phyloP scores from a whole-genome alignment of 1,140 invertebrate species.

The Steinernema feltiae region DNA sequence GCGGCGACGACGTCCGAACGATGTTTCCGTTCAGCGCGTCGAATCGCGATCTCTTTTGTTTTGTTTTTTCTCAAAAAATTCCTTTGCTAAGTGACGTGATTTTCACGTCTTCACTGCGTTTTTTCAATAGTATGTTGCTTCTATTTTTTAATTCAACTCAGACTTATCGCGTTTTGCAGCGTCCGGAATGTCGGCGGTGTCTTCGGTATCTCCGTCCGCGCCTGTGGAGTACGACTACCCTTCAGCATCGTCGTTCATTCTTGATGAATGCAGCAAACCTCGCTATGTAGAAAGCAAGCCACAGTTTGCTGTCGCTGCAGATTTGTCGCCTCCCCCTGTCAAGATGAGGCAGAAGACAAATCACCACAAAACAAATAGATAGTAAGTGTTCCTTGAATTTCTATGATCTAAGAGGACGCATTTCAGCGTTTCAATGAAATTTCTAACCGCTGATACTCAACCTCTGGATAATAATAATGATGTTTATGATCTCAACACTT shows the following conservation, averaged over 20 bases:
- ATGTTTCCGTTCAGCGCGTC: background rate
- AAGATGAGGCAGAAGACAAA: background rate
- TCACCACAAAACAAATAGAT: background rate
- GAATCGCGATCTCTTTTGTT: background rate
- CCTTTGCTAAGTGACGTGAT: background rate
- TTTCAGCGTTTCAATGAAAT: background rate
- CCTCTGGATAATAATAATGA: background rate
- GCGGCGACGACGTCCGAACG: no score
- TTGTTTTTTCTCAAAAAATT: background rate
- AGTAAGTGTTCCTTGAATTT: background rate
- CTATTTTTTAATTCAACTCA: background rate
- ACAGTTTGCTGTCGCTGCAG: background rate
- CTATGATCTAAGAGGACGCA: background rate
- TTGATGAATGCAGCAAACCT: no score
- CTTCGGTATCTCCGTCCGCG: background rate
- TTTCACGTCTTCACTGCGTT: no score
- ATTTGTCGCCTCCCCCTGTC: background rate
- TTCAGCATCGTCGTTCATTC: background rate
- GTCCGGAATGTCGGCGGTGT: background rate
- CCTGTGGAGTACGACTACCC: conserved; percentile 4
- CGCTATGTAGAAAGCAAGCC: no score
- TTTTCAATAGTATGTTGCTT: no score
- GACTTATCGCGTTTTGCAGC: background rate
- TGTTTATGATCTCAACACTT: conserved; percentile 2
- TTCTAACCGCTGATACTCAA: background rate